Evolutionary conservation across 2,888 invertebrate species (phyloP), one percentile per base, ranked within the genome.

Genomic region (Coleophora deauratella): DNA sequence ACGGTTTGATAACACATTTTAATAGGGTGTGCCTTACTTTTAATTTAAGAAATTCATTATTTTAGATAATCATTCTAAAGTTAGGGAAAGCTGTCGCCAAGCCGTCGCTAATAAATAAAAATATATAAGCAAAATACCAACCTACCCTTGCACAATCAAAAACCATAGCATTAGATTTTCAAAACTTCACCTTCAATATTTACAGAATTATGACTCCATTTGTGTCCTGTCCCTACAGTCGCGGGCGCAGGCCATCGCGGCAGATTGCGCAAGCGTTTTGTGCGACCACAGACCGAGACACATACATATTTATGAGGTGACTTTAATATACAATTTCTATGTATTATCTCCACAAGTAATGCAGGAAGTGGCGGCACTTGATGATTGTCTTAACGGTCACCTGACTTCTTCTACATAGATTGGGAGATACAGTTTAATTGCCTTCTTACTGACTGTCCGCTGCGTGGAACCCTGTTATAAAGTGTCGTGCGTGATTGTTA

Each of bases 301-400:
- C 71, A 85, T 84, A 74, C 82, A 85, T 85, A 85, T 85, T 80
- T 79, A 85, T 84, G 79, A 85, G 75, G 67, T 69, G 74, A 73
- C 73, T 80, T 72, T 82, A 81, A 82, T 84, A 79, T 77, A 85
- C 82, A 80, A 82, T 84, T 84, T 85, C 82, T 82, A 84, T 84
- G 82, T 84, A 80, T 82, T 81, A 84, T 81, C 82, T 81, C 68
- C 59, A 59, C 66, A 59, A 65, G 77, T 80, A 79, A 80, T 75
- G 74, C 80, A 81, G 84, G 84, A 85, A 85, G 77, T 73, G 54
- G 73, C 57, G 61, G 63, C 68, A 67, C 64, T 66, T 63, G 65
- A 61, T 73, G 72, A 76, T 79, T 77, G 80, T 78, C 72, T 77
- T 80, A 84, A 82, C 81, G 81, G 82, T 81, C 77, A 72, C 69